Evolutionary conservation across 2,888 invertebrate genomes (phyloP).

Genomic region (Brassicogethes aeneus): DNA sequence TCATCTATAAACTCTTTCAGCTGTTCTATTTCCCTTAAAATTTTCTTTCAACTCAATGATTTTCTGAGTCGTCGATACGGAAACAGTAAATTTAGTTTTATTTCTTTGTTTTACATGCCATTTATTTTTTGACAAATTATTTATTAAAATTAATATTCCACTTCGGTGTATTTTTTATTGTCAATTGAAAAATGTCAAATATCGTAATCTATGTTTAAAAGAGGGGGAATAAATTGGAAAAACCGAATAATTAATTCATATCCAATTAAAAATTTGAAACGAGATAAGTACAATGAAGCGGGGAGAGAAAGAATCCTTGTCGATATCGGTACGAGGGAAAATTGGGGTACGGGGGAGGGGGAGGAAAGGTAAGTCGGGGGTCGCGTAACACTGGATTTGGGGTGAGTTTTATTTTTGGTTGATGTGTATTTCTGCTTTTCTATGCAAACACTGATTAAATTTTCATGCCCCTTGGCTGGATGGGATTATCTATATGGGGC

Average conservation of each 20-base stretch:
- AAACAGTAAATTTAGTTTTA: slow-evolving; percentile 33
- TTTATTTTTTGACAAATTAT: slow-evolving; percentile 21
- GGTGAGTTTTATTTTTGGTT: slow-evolving; percentile 26
- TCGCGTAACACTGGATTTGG: too few species aligned
- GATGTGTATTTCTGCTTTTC: slow-evolving; percentile 30
- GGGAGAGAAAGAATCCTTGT: slow-evolving; percentile 8
- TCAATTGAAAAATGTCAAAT: too few species aligned
- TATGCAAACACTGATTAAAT: slow-evolving; percentile 34
- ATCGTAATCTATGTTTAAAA: too few species aligned
- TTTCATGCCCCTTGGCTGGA: slow-evolving; percentile 30
- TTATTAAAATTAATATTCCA: too few species aligned
- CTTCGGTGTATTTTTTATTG: too few species aligned
- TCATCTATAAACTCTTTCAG: too few species aligned
- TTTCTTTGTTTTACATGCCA: slow-evolving; percentile 33
- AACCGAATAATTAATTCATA: not conserved
- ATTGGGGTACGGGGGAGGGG: slow-evolving; percentile 13
- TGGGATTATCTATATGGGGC: slow-evolving; percentile 30
- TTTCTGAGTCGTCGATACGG: slow-evolving; percentile 31
- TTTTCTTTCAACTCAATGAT: too few species aligned
- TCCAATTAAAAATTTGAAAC: slow-evolving; percentile 11
- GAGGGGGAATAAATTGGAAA: not conserved
- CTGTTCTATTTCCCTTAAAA: too few species aligned
- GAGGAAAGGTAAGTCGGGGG: not conserved
- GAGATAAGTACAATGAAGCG: slow-evolving; percentile 10
- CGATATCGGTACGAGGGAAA: slow-evolving; percentile 9